Base-by-base conservation (phyloP, 1,140 invertebrate species). In the Heliconius himera region DNA sequence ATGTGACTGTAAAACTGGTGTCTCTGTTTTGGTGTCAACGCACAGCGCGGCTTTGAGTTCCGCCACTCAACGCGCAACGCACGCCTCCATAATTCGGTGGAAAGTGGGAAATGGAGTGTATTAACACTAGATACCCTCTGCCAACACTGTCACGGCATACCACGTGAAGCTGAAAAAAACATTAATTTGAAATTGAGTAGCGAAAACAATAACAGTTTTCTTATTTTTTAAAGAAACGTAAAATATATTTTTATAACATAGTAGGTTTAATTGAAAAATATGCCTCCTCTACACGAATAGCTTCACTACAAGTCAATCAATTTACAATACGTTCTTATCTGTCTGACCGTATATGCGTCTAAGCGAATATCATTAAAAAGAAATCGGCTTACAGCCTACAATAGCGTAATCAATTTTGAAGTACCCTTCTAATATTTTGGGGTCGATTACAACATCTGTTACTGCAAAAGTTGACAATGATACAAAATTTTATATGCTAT, bases 391-490 rank as follows among this genome's bases (percentile, higher is more conserved):
- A 90, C 29, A 72, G 36, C 84, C 83, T 87, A 89, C 89, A 89
- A 89, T 87, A 82, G 84, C 85, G 84, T 92, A 93, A 93, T 92
- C 90, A 91, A 89, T 91, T 91, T 79, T 89, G 84, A 81, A 92
- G 91, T 90, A 86, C 90, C 90, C 90, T 87, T 85, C 85, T 84
- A 87, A 86, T 88, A 86, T 88, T 56, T 88, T 88, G 82, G 82
- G 86, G 85, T 86, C 85, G 86, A 88, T 88, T 88, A 86, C 83
- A 83, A 86, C 86, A 88, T 88, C 85, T 88, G 86, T 86, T 87
- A 84, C 86, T 83, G 80, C 83, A 78, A 77, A 82, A 77, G 49
- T 77, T 76, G 18, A 77, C 80, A 80, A 80, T 66, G 60, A 66
- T 66, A 66, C 60, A 29, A 66, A 66, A 66, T 16, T 29, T 29